A percentile compares a stretch with the other conserved stretches of the same genome.
Evolutionary conservation across 2,888 invertebrate species (phyloP).

Genomic region (Clanis bilineata): DNA sequence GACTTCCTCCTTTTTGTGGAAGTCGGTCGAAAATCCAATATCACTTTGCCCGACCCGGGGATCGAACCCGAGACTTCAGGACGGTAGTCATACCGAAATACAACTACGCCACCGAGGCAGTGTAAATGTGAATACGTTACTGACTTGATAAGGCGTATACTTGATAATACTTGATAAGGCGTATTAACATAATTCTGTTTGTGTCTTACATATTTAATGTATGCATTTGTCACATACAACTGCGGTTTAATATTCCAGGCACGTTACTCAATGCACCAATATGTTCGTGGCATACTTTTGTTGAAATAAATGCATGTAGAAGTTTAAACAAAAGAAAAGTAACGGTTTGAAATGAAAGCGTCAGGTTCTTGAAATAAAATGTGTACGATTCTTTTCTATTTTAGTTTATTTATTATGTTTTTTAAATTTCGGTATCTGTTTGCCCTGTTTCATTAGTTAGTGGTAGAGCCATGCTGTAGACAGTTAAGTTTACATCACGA

Average conservation of each 20-base stretch:
- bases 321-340: neutral
- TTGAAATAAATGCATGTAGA: neutral
- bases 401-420: neutral
- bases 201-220: neutral
- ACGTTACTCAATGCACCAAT: neutral
- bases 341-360: neutral
- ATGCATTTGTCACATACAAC: neutral
- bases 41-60: too few relatives aligned
- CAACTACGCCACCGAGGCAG: too few relatives aligned
- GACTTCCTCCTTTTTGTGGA: too few relatives aligned
- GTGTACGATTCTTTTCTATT: neutral
- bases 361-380: too few relatives aligned
- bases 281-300: neutral
- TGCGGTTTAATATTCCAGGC: constrained; percentile 1
- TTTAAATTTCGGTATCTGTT: neutral
- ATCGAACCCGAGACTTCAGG: too few relatives aligned
- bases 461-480: too few relatives aligned
- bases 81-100: too few relatives aligned
- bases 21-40: too few relatives aligned
- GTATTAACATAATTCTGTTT: neutral
- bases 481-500: too few relatives aligned
- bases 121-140: neutral
- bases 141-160: too few relatives aligned
- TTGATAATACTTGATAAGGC: neutral
- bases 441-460: too few relatives aligned